Evolutionary conservation across 92 coral and sea anemone species (phyloP).

Genomic region (Heteractis magnifica): DNA sequence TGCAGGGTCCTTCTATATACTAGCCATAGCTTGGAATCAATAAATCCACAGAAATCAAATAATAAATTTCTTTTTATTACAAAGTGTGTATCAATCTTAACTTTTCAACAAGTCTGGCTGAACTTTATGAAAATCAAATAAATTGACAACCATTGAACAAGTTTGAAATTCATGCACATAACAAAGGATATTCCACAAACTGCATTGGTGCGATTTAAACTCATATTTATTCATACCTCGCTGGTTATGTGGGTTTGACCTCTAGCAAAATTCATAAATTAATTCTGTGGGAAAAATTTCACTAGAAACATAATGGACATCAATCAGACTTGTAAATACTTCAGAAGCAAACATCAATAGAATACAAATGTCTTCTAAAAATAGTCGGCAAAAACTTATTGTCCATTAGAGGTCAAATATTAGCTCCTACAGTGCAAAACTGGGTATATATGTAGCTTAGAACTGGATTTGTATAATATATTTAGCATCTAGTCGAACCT

Average conservation of each 20-base stretch:
- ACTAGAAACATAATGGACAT: not conserved
- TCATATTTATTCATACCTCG: not conserved
- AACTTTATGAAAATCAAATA: too few relatives aligned
- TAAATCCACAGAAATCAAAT: not conserved
- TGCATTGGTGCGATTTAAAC: not conserved
- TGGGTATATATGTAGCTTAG: not conserved
- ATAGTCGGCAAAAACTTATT: conserved; percentile 2
- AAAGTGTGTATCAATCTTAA: not conserved
- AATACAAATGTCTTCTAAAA: not conserved
- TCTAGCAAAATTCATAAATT: not conserved
- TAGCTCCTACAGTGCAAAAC: conserved; percentile 2
- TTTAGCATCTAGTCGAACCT: not conserved
- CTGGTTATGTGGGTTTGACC: not conserved
- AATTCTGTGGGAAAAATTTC: not conserved
- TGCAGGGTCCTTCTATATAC: not conserved
- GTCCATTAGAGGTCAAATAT: not conserved
- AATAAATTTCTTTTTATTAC: not conserved
- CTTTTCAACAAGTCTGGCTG: too few relatives aligned
- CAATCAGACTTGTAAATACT: not conserved
- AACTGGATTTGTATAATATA: not conserved
- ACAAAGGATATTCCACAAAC: too few relatives aligned
- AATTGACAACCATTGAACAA: too few relatives aligned
- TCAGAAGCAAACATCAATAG: not conserved
- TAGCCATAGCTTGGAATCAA: not conserved
- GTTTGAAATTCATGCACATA: too few relatives aligned